Base-by-base conservation (phyloP, 1,140 invertebrate genomes). In the Drosophila sucinea region DNA sequence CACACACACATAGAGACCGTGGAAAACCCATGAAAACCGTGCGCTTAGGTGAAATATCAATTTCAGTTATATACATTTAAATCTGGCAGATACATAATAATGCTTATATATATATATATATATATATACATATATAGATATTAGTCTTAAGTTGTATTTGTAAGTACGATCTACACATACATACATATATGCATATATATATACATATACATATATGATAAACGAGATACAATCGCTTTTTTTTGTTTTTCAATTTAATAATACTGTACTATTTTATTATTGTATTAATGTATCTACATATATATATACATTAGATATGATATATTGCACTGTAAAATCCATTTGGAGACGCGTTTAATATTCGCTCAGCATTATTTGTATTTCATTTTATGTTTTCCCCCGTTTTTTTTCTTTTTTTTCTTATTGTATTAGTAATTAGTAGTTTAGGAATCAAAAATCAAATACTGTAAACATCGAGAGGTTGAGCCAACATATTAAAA, bases 61-160 rank as follows among this genome's bases (percentile, higher is more conserved):
- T 57, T 71, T 77, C 75, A 69, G 75, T 77, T 70, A 55, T 62
- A 68, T 32, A 65, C 44, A 61, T 41, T 38, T 55, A 73, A 67
- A 71, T 51, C 41, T 65, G 60, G 40, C 70, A 40, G 44, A 61
- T 27, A 68, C 54, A 62, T 27, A 29, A 63, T 41, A 54, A 71
- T 47, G 67, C 32, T 51, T 67, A 79, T 67, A 47, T 44, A 55
- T 57, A 70, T 62, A 67, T 67, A 75, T 56, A 60, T 79, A 82
- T 82, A 79, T 64, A 57, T 58, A 32, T 68, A 17, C 11, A 63
- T 33, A 80, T 27, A 81, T 81, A 81, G 75, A 82, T 86, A 87
- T 87, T 80, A 87, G 58, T 73, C 64, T 57, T 89, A 89, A 86
- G 83, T 70, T 61, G 60, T 87, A 87, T 71, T 47, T 51, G 60